Base-by-base conservation (phyloP, 2,888 invertebrate genomes). In the Poecilus cupreus region DNA sequence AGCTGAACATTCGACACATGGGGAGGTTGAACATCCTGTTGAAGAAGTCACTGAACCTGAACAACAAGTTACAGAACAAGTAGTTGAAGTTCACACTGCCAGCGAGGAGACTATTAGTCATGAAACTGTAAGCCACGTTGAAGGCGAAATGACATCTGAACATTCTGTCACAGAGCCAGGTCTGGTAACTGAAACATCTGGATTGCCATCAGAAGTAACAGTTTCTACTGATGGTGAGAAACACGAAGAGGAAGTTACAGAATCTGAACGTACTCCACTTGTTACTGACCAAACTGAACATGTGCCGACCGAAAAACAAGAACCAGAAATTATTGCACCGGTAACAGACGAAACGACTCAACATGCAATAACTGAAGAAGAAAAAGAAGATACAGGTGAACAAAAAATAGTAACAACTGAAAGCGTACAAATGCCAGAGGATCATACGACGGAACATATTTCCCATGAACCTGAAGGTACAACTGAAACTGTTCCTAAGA, bases 41-140 rank as follows among this genome's bases (percentile, higher is more conserved):
- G 64, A 76, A 20, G 77, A 80, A 49, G 75, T 57, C 39, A 54
- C 74, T 2, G 83, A 83, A 81, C 16, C 43, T 8, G 80, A 81
- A 79, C 82, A 4, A 49, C 46, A 70, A 54, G 81, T 72, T 68
- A 60, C 78, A 6, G 82, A 83, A 75, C 57, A 51, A 57, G 39
- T 64, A 26, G 82, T 81, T 64, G 84, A 84, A 83, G 83, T n/a
- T 57, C 57, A 57, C 8, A 57, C 26, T 4, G 37, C 32, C n/a
- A 37, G 37, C 8, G 64, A 84, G 83, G 83, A 13, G 72, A 79
- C 83, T 4, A 64, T 64, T 64, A 64, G 32, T 5, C 32, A 72
- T 51, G 68, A 83, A 72, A 76, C 81, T 54, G 39, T 18, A 26
- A 37, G 46, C 46, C 49, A 51, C 26, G 64, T 54, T 57, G 77